These are phyloP conservation scores for Sphaeramia orbicularis DNA, from an alignment of 2,797 vertebrate species.

Conservation along the genomic window DNA sequence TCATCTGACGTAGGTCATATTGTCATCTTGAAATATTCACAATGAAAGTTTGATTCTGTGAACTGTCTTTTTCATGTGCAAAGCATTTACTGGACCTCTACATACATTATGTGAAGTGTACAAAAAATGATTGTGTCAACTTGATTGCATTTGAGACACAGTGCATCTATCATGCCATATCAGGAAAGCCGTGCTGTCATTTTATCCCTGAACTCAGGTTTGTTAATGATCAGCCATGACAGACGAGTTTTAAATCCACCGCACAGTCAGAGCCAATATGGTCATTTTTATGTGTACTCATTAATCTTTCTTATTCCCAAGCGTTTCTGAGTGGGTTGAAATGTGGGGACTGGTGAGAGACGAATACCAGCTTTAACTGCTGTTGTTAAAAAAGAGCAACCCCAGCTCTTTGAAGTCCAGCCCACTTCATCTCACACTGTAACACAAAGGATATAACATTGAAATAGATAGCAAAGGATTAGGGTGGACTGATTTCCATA, in stretches of 20 bases:
- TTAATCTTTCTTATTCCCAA: constrained; percentile 46
- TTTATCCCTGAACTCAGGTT: constrained; percentile 25
- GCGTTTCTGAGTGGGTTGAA: constrained; percentile 44
- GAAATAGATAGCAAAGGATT: constrained; percentile 52
- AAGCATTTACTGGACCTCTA: constrained; percentile 21
- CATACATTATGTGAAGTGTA: constrained; percentile 1
- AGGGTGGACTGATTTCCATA: constrained; percentile 43
- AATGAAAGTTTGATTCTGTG: constrained; percentile 19
- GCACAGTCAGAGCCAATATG: constrained; percentile 14
- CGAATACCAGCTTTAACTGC: constrained; percentile 38
- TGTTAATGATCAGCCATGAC: constrained; percentile 42
- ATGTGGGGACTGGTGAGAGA: constrained; percentile 45
- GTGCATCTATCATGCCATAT: constrained; percentile 34
- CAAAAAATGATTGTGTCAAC: constrained; percentile 17
- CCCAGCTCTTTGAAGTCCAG: constrained; percentile 61
- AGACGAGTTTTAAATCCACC: constrained; percentile 35
- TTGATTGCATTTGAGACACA: constrained; percentile 34
- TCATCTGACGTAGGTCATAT: constrained; percentile 46
- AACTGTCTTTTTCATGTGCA: constrained; percentile 7
- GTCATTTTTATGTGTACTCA: constrained; percentile 36
- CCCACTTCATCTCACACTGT: constrained; percentile 20
- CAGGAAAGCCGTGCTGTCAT: constrained; percentile 34
- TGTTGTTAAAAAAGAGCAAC: constrained; percentile 40
- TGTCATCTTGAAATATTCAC: constrained; percentile 40
- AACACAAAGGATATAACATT: constrained; percentile 43